Conservation (phyloP, 2,113 vertebrate species). For the Paracanthobrama guichenoti region DNA sequence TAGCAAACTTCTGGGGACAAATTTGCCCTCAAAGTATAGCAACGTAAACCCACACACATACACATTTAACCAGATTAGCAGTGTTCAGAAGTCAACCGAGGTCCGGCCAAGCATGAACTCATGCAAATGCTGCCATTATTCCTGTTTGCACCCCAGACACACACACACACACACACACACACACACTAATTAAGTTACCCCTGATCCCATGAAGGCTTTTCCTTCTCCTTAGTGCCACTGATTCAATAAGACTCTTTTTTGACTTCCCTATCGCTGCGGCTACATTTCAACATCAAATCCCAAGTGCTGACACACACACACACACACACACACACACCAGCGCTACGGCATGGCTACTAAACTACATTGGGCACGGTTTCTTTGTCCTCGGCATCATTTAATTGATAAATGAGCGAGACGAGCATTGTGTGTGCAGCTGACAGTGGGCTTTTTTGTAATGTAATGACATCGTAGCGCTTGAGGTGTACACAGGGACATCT, state of each 20-base stretch:
- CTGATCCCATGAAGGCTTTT: slow-evolving; percentile 37
- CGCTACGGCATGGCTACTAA: slow-evolving; percentile 5
- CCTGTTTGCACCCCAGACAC: slow-evolving; percentile 26
- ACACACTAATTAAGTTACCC: slow-evolving; percentile 31
- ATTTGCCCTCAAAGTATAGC: not conserved
- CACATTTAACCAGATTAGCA: slow-evolving; percentile 27
- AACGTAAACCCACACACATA: not conserved
- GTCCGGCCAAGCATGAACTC: slow-evolving; percentile 28
- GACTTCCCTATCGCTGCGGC: slow-evolving; percentile 11
- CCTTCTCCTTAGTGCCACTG: slow-evolving; percentile 15
- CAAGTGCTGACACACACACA: slow-evolving; percentile 28
- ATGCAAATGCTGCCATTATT: slow-evolving; percentile 19
- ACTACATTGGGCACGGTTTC: slow-evolving; percentile 41
- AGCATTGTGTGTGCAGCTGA: slow-evolving; percentile 38
- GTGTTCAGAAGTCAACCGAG: not conserved
- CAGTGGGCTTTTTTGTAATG: slow-evolving; percentile 30
- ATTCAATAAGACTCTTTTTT: slow-evolving; percentile 39
- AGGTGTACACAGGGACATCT: slow-evolving; percentile 41
- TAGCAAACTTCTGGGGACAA: not conserved
- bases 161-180: slow-evolving; percentile 11
- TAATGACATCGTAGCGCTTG: slow-evolving; percentile 30
- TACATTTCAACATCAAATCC: slow-evolving; percentile 29
- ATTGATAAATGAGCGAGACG: slow-evolving; percentile 45
- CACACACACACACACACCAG: slow-evolving; percentile 12
- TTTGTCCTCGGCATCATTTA: slow-evolving; percentile 32